These are phyloP conservation scores for Goniozus legneri DNA, from an alignment of 1,140 invertebrate genomes.

Conservation along the genomic window DNA sequence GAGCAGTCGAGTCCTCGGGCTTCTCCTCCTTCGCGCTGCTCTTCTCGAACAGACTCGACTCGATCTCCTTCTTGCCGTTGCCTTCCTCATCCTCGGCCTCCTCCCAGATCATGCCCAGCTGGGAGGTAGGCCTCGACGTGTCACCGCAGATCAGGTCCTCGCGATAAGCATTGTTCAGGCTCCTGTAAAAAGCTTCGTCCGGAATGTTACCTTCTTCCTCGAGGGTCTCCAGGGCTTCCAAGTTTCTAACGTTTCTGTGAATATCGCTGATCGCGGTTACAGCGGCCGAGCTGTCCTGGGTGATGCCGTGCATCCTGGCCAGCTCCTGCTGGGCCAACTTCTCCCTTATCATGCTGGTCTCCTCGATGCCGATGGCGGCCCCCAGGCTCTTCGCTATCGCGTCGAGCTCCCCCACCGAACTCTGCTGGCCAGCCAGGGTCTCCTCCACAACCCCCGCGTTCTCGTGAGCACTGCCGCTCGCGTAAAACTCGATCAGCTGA, in stretches of 20 bases:
- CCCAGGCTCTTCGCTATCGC: slow-evolving; percentile 45
- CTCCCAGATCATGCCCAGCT: slow-evolving; percentile 81
- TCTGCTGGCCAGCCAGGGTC: slow-evolving; percentile 32
- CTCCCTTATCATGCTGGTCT: slow-evolving; percentile 42
- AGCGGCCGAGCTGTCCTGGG: slow-evolving; percentile 40
- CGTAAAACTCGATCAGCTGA: slow-evolving; percentile 79
- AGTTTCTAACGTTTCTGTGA: slow-evolving; percentile 49
- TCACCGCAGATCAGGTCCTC: slow-evolving; percentile 71
- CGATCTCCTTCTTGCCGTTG: slow-evolving; percentile 45
- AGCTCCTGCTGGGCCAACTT: slow-evolving; percentile 45
- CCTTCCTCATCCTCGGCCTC: slow-evolving; percentile 56
- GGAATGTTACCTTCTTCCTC: slow-evolving; percentile 59
- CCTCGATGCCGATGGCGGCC: slow-evolving; percentile 44
- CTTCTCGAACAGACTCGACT: slow-evolving; percentile 32
- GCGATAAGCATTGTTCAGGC: slow-evolving; percentile 81
- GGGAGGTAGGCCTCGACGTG: slow-evolving; percentile 61
- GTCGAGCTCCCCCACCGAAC: slow-evolving; percentile 42
- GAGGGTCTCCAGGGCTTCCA: slow-evolving; percentile 50
- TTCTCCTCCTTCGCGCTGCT: slow-evolving; percentile 33
- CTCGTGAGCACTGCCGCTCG: slow-evolving; percentile 41
- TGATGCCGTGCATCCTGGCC: slow-evolving; percentile 43
- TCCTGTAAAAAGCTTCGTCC: slow-evolving; percentile 85
- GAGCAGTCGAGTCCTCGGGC: slow-evolving; percentile 50
- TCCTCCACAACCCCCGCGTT: slow-evolving; percentile 33
- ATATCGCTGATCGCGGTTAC: slow-evolving; percentile 45